These are phyloP conservation scores for Pandemis corylana DNA, from an alignment of 2,888 invertebrate genomes.

Conservation along the genomic window DNA sequence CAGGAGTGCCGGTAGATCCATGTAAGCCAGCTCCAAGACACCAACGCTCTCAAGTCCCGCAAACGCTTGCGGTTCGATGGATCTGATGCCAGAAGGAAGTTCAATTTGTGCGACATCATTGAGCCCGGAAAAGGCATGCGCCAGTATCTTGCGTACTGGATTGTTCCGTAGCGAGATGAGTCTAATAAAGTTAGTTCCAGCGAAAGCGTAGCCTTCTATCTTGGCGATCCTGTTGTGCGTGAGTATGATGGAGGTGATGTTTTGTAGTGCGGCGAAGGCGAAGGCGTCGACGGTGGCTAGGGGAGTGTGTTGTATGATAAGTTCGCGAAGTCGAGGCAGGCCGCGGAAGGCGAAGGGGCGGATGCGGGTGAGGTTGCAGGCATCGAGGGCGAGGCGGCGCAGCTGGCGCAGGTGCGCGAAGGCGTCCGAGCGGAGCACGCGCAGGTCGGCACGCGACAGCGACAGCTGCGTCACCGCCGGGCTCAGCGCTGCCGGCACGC, in stretches of 20 bases:
- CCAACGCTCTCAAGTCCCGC: constrained; percentile 93
- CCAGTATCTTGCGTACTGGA: constrained; percentile 91
- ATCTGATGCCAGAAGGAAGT: constrained; percentile 91
- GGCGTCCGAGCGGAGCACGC: constrained; percentile 92
- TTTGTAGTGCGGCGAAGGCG: constrained; percentile 93
- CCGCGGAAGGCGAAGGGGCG: constrained; percentile 94
- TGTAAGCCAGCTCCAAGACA: constrained; percentile 91
- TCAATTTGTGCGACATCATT: constrained; percentile 93
- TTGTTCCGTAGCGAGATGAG: constrained; percentile 93
- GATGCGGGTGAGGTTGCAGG: constrained; percentile 93
- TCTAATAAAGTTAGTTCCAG: constrained; percentile 93
- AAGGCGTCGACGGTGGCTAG: constrained; percentile 92
- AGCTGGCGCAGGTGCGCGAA: constrained; percentile 92
- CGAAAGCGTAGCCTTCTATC: constrained; percentile 92
- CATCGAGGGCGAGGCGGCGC: constrained; percentile 92
- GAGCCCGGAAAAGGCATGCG: constrained; percentile 93
- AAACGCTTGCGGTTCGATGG: constrained; percentile 92
- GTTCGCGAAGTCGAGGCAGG: constrained; percentile 89
- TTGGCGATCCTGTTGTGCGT: constrained; percentile 89
- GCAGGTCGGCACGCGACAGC: constrained; percentile 93
- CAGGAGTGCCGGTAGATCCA: constrained; percentile 90
- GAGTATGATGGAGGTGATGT: constrained; percentile 89
- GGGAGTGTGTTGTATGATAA: constrained; percentile 94
- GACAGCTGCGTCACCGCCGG: constrained; percentile 93
- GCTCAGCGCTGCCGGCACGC: constrained; percentile 92